Base-by-base conservation (phyloP, 1,140 invertebrate species). In the Drosophila setifemur region DNA sequence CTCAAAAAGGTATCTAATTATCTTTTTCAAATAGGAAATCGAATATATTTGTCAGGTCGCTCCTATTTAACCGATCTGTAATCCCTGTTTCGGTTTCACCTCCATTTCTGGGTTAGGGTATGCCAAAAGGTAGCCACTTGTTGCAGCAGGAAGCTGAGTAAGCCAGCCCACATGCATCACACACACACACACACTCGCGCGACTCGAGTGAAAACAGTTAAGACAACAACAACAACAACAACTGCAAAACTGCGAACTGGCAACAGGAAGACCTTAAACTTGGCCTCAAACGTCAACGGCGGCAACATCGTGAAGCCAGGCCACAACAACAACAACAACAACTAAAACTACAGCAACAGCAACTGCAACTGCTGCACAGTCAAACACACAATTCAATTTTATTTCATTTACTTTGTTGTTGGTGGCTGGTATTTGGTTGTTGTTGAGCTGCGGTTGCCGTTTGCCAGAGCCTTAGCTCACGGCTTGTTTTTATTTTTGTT, bases 361-460 rank as follows among this genome's bases (percentile, higher is more conserved):
- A 61, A 55, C 73, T 64, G 69, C 77, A 52, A 73, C 49, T 75
- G 48, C 72, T 54, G 53, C 66, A 70, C 71, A 75, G 55, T 61
- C 73, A 85, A 83, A 85, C 81, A 85, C 81, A 86, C 79, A 85
- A 85, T 83, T 83, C 79, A 83, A 83, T 83, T 83, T 83, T 83
- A 83, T 83, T 83, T 83, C 79, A 83, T 83, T 83, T 83, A 85
- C 79, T 72, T 72, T 72, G 68, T 71, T 71, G 68, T 70, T 71
- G 57, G 69, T 64, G 37, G 43, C 54, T 73, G 54, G 35, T 49
- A 48, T 49, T 55, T 55, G 54, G 21, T 49, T 11, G 21, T 48
- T 60, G 44, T 19, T 42, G 23, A 14, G 58, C 53, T 81, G 54
- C 57, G 76, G 79, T 79, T 86, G 79, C 81, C 81, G 63, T 71